Evolutionary conservation across 2,797 vertebrate species (phyloP).

Genomic region (Anableps anableps): DNA sequence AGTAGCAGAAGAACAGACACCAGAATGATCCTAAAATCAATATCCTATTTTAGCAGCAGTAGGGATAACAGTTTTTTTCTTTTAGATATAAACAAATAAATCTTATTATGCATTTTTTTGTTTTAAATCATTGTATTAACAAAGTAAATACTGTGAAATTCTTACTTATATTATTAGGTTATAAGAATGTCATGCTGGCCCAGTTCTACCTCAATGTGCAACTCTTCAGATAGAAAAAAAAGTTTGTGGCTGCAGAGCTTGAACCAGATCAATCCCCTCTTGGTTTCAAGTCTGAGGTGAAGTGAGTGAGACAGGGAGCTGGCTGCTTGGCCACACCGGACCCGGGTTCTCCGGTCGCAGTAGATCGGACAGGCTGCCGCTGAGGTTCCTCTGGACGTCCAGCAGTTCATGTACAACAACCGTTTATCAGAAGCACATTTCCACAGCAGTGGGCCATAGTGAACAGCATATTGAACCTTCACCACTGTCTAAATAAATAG

Average conservation of each 20-base stretch:
- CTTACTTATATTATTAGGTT: not conserved
- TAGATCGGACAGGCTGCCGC: slow-evolving; percentile 12
- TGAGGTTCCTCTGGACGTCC: slow-evolving; percentile 35
- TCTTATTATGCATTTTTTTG: not conserved
- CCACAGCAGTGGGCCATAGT: slow-evolving; percentile 45
- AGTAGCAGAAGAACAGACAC: not conserved
- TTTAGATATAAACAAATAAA: not conserved
- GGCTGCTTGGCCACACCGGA: not conserved
- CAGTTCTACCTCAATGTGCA: slow-evolving; percentile 8
- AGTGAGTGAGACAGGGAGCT: not conserved
- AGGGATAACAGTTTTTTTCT: not conserved
- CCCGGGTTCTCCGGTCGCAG: not conserved
- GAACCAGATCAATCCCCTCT: slow-evolving; percentile 21
- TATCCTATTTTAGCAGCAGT: not conserved
- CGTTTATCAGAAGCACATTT: slow-evolving; percentile 70
- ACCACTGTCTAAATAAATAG: slow-evolving; percentile 62
- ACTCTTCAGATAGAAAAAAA: slow-evolving; percentile 6
- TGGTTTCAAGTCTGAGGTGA: slow-evolving; percentile 10
- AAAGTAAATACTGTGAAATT: not conserved
- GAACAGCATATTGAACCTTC: slow-evolving; percentile 50
- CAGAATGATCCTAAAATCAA: not conserved
- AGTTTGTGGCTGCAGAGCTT: not conserved
- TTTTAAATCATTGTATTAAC: not conserved
- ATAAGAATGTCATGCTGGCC: not conserved
- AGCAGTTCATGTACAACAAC: slow-evolving; percentile 46